A percentile compares a stretch with the other conserved stretches of the same genome.
phyloP scores from a whole-genome alignment of 2,113 vertebrate species.

The Nannobrachium achirus region DNA sequence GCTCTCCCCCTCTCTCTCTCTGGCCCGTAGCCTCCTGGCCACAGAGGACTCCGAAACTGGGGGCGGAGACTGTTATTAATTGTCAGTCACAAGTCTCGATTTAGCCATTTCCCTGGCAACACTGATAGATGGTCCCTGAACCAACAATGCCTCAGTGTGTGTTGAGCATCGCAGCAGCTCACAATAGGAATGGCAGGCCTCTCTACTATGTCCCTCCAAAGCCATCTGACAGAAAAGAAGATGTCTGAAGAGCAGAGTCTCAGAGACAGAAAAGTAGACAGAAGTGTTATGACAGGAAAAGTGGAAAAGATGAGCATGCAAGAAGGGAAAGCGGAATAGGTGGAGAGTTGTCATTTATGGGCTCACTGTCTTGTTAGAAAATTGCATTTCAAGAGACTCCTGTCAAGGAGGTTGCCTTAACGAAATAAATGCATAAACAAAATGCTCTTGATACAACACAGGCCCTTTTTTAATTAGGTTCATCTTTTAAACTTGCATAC shows the following conservation, averaged over 20 bases:
- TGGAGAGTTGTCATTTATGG: too few species aligned
- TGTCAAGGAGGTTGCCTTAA: background rate
- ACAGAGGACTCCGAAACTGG: conserved; percentile 9
- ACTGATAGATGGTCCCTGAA: conserved; percentile 53
- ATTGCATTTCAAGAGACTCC: too few species aligned
- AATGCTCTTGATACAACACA: background rate
- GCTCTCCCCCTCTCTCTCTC: conserved; percentile 5
- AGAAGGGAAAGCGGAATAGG: background rate
- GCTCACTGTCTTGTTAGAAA: background rate
- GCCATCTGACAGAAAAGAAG: background rate
- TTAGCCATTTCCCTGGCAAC: conserved; percentile 67
- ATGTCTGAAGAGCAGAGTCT: background rate
- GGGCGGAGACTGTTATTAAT: conserved; percentile 53
- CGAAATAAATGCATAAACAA: background rate
- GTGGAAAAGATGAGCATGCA: background rate
- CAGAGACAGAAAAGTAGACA: background rate
- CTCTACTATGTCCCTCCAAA: conserved; percentile 5
- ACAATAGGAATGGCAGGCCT: conserved; percentile 14
- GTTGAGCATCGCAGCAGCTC: conserved; percentile 13
- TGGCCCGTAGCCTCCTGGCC: conserved; percentile 21
- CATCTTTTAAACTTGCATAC: too few species aligned
- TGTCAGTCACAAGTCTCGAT: conserved; percentile 55
- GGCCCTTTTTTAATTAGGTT: too few species aligned
- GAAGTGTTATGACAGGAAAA: background rate
- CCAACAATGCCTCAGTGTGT: conserved; percentile 58